These are phyloP conservation scores for Baccha elongata DNA, from an alignment of 2,888 invertebrate species.

Conservation along the genomic window DNA sequence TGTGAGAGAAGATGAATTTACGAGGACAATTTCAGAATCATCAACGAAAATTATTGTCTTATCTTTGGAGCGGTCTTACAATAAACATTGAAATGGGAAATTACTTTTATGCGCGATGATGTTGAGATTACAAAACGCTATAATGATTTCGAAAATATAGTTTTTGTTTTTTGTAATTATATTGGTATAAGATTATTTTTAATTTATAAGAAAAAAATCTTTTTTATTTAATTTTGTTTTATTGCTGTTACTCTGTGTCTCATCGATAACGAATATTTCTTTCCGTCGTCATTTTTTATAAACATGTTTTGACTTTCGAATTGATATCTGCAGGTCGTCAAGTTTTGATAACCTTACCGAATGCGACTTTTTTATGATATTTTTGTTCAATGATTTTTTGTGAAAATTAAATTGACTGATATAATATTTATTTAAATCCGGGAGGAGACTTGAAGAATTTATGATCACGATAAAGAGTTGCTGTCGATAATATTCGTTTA, in stretches of 20 bases:
- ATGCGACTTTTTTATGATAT: conserved; percentile 35
- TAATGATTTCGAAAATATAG: too few species aligned
- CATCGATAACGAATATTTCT: conserved; percentile 56
- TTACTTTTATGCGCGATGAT: neutral
- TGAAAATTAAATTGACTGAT: conserved; percentile 2
- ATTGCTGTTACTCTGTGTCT: conserved; percentile 57
- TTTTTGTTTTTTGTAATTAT: conserved; percentile 10
- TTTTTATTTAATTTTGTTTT: neutral
- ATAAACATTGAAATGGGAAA: too few species aligned
- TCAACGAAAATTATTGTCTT: conserved; percentile 41
- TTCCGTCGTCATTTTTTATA: conserved; percentile 24
- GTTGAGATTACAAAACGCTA: neutral
- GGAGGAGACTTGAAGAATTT: conserved; percentile 11
- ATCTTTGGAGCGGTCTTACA: conserved; percentile 13
- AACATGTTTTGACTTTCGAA: conserved; percentile 68
- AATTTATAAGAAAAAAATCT: neutral
- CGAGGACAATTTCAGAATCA: conserved; percentile 20
- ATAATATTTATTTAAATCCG: conserved; percentile 5
- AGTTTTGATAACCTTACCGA: conserved; percentile 44
- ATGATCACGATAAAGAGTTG: conserved; percentile 1
- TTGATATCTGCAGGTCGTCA: conserved; percentile 50
- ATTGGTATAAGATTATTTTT: conserved; percentile 7
- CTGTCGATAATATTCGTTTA: too few species aligned
- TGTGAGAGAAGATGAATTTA: conserved; percentile 53
- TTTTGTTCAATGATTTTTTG: neutral